Percentiles rank a stretch among this genome's conserved stretches.
Evolutionary conservation across 2,113 vertebrate species (phyloP).

Genomic region (Dolichotis patagonum): DNA sequence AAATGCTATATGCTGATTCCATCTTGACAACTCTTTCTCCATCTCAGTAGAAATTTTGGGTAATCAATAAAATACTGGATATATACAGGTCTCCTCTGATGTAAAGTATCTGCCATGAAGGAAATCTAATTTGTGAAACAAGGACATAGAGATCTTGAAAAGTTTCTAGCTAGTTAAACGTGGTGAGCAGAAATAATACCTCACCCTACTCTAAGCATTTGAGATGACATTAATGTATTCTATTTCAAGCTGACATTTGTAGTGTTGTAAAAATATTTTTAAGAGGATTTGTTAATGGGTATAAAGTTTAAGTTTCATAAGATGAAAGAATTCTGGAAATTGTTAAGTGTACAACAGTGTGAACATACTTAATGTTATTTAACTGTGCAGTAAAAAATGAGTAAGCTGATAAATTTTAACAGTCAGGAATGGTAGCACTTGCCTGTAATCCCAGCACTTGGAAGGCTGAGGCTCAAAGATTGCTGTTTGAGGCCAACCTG

Average conservation of each 20-base stretch:
- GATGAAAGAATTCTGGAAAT: not conserved
- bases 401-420: not conserved
- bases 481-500: not conserved
- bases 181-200: not conserved
- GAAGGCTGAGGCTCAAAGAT: not conserved
- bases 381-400: not conserved
- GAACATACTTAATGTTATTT: not conserved
- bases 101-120: not conserved
- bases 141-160: not conserved
- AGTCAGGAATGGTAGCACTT: not conserved
- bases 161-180: not conserved
- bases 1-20: not conserved
- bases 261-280: constrained; percentile 9
- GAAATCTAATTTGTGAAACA: constrained; percentile 31
- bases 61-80: not conserved
- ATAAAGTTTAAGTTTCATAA: constrained; percentile 3
- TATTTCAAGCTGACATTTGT: not conserved
- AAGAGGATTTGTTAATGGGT: not conserved
- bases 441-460: not conserved
- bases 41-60: not conserved
- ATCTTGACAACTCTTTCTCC: not conserved
- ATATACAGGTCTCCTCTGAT: not conserved
- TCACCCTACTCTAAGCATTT: not conserved
- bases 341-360: not conserved
- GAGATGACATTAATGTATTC: not conserved